Conservation (phyloP, 2,797 vertebrate genomes). For the Pseudomugil tenellus region DNA sequence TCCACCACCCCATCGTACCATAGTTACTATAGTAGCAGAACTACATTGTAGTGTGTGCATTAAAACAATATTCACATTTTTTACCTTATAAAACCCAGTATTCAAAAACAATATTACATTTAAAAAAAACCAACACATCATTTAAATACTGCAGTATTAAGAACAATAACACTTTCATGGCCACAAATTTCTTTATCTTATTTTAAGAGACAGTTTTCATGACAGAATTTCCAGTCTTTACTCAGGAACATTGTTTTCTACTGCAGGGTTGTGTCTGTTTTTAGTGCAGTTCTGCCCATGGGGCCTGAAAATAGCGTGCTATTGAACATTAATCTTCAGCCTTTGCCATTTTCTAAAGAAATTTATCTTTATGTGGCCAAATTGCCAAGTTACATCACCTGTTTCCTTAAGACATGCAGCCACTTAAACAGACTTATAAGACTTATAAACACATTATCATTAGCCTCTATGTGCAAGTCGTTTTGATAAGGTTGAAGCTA, state of each 20-base stretch:
- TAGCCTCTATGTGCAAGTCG: background rate
- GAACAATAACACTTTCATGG: background rate
- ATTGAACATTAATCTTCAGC: background rate
- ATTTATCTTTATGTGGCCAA: too few relatives aligned
- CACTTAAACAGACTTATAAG: too few relatives aligned
- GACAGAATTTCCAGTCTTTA: background rate
- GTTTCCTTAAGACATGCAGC: background rate
- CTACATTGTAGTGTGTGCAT: background rate
- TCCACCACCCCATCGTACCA: conserved; percentile 21
- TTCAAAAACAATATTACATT: background rate
- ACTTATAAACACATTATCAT: background rate
- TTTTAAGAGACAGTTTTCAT: background rate
- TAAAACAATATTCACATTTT: background rate
- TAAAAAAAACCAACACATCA: too few relatives aligned
- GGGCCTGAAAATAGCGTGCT: background rate
- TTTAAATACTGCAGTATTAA: background rate
- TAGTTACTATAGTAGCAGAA: background rate
- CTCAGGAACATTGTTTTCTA: background rate
- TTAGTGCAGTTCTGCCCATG: background rate
- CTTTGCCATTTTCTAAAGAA: background rate
- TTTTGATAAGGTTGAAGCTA: background rate
- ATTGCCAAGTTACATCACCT: background rate
- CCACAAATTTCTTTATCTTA: background rate
- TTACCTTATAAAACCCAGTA: background rate
- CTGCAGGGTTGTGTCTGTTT: background rate